phyloP scores from a whole-genome alignment of 1,140 invertebrate genomes.

The Nephotettix cincticeps region DNA sequence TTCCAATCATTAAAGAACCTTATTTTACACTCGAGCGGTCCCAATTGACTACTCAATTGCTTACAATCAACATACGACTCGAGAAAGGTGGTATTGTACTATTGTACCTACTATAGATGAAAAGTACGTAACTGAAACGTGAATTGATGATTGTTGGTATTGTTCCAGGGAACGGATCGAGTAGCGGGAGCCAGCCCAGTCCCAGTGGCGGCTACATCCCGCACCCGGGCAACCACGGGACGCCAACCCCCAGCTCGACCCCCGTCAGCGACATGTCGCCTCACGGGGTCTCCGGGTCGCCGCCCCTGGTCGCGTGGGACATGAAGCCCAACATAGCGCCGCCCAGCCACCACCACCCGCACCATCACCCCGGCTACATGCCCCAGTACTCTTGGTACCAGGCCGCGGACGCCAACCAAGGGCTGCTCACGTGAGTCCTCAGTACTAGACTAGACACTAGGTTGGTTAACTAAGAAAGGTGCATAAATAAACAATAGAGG shows the following conservation, averaged over 20 bases:
- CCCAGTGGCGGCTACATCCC: constrained; percentile 44
- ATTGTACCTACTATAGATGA: no score
- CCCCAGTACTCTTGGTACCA: constrained; percentile 77
- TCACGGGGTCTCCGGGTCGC: constrained; percentile 54
- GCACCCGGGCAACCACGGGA: constrained; percentile 38
- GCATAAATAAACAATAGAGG: no score
- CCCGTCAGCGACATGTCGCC: constrained; percentile 59
- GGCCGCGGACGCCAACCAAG: constrained; percentile 57
- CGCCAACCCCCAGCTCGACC: constrained; percentile 52
- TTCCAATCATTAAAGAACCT: no score
- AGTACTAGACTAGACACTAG: no score
- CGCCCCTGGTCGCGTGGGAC: constrained; percentile 64
- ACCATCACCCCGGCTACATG: constrained; percentile 60
- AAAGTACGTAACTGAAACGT: no score
- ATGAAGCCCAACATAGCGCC: constrained; percentile 60
- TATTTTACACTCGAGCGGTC: no score
- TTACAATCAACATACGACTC: no score
- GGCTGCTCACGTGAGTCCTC: constrained; percentile 66
- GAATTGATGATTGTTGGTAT: no score
- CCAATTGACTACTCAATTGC: no score
- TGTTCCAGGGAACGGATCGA: constrained; percentile 40
- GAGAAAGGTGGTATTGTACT: no score
- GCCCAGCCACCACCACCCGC: constrained; percentile 57
- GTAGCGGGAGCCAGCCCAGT: constrained; percentile 43
- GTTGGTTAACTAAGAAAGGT: no score